Base-by-base conservation (phyloP, 1,140 invertebrate genomes). In the Drosophila triauraria region DNA sequence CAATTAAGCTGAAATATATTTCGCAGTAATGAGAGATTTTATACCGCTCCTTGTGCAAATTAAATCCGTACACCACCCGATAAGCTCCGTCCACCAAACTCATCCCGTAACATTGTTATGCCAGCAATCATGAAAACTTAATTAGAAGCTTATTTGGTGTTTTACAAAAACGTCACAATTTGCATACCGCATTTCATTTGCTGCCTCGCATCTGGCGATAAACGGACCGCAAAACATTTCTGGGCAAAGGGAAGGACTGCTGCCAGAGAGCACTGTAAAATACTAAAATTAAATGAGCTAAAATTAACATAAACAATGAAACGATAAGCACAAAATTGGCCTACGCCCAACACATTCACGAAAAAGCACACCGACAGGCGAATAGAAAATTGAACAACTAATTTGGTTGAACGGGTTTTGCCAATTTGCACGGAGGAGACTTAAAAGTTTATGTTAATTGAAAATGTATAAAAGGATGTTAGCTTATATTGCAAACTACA, bases 281-380 rank as follows among this genome's bases (percentile, higher is more conserved):
- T 83, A 83, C 67, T 88, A 83, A 87, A 87, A 87, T 87, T 65
- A 87, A 87, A 87, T 87, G 80, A 80, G 71, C 80, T 63, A 60
- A 86, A 87, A 87, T 87, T 87, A 88, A 78, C 83, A 87, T 87
- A 87, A 87, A 87, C 83, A 87, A 88, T 87, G 82, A 88, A 87
- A 65, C 80, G 83, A 87, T 87, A 87, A 87, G 83, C 83, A 71
- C 69, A 61, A 80, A 82, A 82, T 86, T 82, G 78, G 62, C 70
- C 54, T 50, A 43, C 15, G 38, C 70, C 43, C 69, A 46, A 50
- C 67, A 48, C 67, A 27, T 9, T 38, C 68, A 44, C 38, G 23
- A 27, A 68, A 32, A 46, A 17, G 44, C 42, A 20, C 44, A 72
- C 46, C 38, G 46, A 77, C 42, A 32, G 23, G 25, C 47, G 50